These are phyloP conservation scores for Dendrolimus houi DNA, from an alignment of 2,888 invertebrate genomes.

Conservation along the genomic window DNA sequence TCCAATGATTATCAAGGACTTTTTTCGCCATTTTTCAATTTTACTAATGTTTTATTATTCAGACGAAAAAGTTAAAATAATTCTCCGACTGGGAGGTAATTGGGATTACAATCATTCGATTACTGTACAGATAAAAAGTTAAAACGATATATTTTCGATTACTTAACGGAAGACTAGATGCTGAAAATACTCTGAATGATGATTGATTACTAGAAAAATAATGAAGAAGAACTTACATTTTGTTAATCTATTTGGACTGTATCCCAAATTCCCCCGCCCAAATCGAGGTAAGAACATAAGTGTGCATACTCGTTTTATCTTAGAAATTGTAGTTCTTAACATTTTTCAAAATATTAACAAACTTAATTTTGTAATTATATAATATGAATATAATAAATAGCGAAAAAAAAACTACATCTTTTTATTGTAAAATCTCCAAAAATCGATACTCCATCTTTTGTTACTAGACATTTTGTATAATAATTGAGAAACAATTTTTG, in stretches of 20 bases:
- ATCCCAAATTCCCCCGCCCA: constrained; percentile 21
- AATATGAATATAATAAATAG: constrained; percentile 27
- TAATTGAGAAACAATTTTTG: constrained; percentile 13
- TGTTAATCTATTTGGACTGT: constrained; percentile 23
- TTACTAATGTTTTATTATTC: too few relatives aligned
- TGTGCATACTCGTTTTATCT: constrained; percentile 31
- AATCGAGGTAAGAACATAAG: constrained; percentile 24
- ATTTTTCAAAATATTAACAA: constrained; percentile 22
- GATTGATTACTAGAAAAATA: not conserved
- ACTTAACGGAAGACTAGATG: not conserved
- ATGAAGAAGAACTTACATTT: constrained; percentile 29
- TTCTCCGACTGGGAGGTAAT: too few relatives aligned
- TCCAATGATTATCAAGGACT: too few relatives aligned
- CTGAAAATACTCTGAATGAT: not conserved
- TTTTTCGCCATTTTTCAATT: too few relatives aligned
- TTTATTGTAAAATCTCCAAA: not conserved
- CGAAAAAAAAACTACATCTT: constrained; percentile 45
- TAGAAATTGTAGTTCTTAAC: constrained; percentile 32
- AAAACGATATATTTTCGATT: not conserved
- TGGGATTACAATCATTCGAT: too few relatives aligned
- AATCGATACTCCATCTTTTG: too few relatives aligned
- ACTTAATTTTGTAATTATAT: constrained; percentile 1
- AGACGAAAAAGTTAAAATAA: too few relatives aligned
- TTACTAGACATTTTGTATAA: too few relatives aligned
- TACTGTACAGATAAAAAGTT: too few relatives aligned